These are phyloP conservation scores for Oligia strigilis DNA, from an alignment of 2,888 invertebrate genomes.

Conservation along the genomic window DNA sequence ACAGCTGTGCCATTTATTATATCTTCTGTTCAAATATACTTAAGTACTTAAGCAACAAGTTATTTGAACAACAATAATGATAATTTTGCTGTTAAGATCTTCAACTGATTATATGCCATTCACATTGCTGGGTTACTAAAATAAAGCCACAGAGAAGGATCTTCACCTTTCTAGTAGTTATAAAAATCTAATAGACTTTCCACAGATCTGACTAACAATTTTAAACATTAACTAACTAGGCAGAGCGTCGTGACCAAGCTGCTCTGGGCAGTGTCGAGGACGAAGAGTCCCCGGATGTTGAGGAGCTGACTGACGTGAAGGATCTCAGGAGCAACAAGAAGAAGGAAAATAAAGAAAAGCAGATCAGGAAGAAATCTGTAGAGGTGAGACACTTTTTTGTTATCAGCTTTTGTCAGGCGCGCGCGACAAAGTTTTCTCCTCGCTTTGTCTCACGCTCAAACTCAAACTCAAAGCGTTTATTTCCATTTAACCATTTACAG, in stretches of 20 bases:
- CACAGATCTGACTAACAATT: conserved; percentile 48
- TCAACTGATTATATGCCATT: background rate
- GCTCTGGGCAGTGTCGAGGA: conserved; percentile 72
- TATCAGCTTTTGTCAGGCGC: background rate
- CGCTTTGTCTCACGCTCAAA: background rate
- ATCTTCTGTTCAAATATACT: background rate
- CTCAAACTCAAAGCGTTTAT: too few relatives aligned
- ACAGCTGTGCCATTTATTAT: conserved; percentile 7
- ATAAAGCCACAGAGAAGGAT: background rate
- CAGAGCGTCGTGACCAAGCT: conserved; percentile 84
- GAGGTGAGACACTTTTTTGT: conserved; percentile 72
- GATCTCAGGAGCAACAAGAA: conserved; percentile 89
- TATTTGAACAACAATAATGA: background rate
- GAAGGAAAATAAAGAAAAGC: conserved; percentile 89
- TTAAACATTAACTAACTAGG: conserved; percentile 68
- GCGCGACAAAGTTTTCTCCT: background rate
- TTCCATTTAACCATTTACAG: too few relatives aligned
- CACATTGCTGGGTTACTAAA: background rate
- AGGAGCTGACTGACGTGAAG: conserved; percentile 86
- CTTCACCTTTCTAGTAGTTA: conserved; percentile 26
- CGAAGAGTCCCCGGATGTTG: conserved; percentile 78
- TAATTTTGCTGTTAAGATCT: conserved; percentile 4
- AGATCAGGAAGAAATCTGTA: conserved; percentile 84
- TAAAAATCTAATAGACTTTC: conserved; percentile 42
- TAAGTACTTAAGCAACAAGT: background rate